Evolutionary conservation across 2,113 vertebrate genomes (phyloP).

Genomic region (Leptocoma aspasia): DNA sequence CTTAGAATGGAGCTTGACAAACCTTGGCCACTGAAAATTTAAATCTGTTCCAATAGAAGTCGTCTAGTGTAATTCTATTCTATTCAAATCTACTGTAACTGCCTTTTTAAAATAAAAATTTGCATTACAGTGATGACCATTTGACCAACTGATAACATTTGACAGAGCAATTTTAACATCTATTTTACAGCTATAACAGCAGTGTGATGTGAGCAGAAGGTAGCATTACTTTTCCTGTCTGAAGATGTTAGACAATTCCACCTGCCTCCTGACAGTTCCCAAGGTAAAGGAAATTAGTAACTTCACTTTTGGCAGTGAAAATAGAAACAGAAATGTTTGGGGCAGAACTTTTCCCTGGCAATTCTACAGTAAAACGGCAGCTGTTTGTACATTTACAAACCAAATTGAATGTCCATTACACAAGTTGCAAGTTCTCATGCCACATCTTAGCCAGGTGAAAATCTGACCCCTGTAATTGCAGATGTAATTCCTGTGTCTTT

Average conservation of each 20-base stretch:
- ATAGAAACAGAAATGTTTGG: not conserved
- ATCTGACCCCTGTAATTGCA: not conserved
- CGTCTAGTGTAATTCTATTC: too few relatives aligned
- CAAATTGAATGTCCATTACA: not conserved
- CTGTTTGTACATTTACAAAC: constrained; percentile 9
- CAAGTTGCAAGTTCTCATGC: not conserved
- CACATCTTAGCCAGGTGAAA: not conserved
- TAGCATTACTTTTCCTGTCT: not conserved
- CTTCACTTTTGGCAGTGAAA: not conserved
- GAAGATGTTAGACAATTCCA: not conserved
- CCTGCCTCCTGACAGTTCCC: not conserved
- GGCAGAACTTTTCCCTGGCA: not conserved
- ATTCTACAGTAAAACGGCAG: not conserved
- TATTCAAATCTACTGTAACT: not conserved
- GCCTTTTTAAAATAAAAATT: not conserved
- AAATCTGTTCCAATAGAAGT: not conserved
- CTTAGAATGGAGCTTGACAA: not conserved
- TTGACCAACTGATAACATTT: not conserved
- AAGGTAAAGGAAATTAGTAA: not conserved
- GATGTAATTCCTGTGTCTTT: not conserved
- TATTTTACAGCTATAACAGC: not conserved
- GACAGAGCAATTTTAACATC: not conserved
- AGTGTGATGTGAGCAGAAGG: not conserved
- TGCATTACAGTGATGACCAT: not conserved
- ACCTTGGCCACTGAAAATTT: not conserved